phyloP scores from a whole-genome alignment of 2,113 vertebrate species.

The Xenus cinereus region DNA sequence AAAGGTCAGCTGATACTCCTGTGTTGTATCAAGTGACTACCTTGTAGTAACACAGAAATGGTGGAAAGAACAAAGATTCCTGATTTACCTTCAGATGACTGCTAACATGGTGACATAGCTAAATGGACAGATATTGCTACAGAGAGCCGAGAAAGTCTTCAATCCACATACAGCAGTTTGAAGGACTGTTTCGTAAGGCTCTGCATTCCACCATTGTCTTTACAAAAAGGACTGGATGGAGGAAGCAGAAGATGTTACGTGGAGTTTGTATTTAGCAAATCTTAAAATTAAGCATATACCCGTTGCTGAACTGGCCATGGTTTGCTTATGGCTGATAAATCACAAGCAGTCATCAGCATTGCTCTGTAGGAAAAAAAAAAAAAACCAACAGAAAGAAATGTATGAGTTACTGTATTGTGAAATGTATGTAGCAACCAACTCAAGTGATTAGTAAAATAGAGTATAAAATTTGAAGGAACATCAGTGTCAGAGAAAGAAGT shows the following conservation, averaged over 20 bases:
- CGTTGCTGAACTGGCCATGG: slow-evolving; percentile 96
- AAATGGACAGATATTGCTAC: neutral
- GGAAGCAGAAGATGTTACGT: neutral
- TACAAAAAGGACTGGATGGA: neutral
- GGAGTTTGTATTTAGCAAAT: neutral
- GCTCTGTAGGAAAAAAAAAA: slow-evolving; percentile 77
- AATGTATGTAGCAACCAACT: neutral
- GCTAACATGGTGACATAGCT: neutral
- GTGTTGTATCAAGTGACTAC: neutral
- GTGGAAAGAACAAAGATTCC: neutral
- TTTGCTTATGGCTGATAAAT: slow-evolving; percentile 98
- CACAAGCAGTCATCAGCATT: slow-evolving; percentile 99
- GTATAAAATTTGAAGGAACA: neutral
- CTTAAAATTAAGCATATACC: slow-evolving; percentile 72
- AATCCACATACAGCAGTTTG: neutral
- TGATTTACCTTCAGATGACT: neutral
- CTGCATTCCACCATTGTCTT: neutral
- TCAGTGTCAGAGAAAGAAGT: neutral
- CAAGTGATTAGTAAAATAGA: neutral
- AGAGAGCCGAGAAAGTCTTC: neutral
- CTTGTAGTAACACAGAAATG: neutral
- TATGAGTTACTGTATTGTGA: neutral
- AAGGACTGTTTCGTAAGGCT: neutral
- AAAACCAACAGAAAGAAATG: neutral
- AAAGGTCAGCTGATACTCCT: neutral